These are phyloP conservation scores for Yponomeuta plumbellus DNA, from an alignment of 2,888 invertebrate species.

Conservation along the genomic window DNA sequence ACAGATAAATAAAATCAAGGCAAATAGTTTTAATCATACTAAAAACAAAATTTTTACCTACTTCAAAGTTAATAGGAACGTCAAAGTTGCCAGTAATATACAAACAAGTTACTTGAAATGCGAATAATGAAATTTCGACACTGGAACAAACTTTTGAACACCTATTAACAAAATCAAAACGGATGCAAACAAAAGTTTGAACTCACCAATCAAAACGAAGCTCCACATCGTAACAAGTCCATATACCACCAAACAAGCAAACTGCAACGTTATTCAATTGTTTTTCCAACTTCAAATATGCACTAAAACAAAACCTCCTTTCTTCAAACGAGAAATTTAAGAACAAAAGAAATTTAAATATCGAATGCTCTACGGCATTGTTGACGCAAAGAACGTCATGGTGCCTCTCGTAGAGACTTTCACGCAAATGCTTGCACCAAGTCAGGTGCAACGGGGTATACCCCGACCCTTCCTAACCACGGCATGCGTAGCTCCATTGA, in stretches of 20 bases:
- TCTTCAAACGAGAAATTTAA: neutral
- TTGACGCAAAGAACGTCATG: slow-evolving; percentile 1
- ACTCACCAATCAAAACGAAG: slow-evolving; percentile 16
- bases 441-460: neutral
- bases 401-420: neutral
- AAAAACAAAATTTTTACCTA: no score
- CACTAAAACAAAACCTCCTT: slow-evolving; percentile 2
- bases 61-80: no score
- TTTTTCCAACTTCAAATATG: neutral
- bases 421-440: neutral
- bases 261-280: neutral
- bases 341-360: neutral
- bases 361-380: slow-evolving; percentile 3
- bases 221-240: slow-evolving; percentile 19
- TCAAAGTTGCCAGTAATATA: no score
- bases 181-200: neutral
- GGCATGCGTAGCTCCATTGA: neutral
- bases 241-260: slow-evolving; percentile 1
- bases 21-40: no score
- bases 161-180: neutral
- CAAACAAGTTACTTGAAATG: no score
- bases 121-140: no score
- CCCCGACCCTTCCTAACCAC: slow-evolving; percentile 9
- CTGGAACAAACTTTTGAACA: no score
- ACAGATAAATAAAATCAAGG: no score